A percentile compares a stretch with the other conserved stretches of the same genome.
Evolutionary conservation across 2,797 vertebrate species (phyloP).

Genomic region (Buceros bicornis): DNA sequence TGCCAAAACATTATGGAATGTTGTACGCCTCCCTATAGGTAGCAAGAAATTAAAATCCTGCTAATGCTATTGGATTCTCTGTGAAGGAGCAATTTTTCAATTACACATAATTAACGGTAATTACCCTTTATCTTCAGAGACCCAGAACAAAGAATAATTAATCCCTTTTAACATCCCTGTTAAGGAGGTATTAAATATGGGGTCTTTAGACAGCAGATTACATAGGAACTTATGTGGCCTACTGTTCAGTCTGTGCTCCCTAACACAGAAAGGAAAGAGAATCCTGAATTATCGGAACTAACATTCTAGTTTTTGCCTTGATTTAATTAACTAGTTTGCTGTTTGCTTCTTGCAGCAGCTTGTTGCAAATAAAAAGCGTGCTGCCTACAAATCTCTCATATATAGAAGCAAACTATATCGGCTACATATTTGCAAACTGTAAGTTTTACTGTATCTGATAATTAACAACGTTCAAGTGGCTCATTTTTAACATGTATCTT

Average conservation of each 20-base stretch:
- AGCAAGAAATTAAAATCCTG: neutral
- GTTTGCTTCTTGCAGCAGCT: neutral
- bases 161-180: neutral
- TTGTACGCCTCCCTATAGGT: neutral
- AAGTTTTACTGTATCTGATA: neutral
- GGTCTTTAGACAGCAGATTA: neutral
- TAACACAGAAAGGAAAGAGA: neutral
- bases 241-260: neutral
- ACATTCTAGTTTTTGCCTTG: neutral
- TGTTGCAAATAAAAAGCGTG: neutral
- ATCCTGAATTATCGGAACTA: neutral
- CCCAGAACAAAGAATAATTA: slow-evolving; percentile 65
- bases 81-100: slow-evolving; percentile 48
- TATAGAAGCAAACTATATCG: neutral
- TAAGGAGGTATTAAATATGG: neutral
- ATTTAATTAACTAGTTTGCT: neutral
- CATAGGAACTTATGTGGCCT: neutral
- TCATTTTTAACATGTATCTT: neutral
- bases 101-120: slow-evolving; percentile 62
- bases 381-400: neutral
- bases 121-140: slow-evolving; percentile 58
- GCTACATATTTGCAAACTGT: too few species aligned
- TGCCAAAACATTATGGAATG: neutral
- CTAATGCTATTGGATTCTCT: slow-evolving; percentile 5
- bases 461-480: neutral